phyloP scores from a whole-genome alignment of 1,140 invertebrate genomes.

The Sminthurinus signatus region DNA sequence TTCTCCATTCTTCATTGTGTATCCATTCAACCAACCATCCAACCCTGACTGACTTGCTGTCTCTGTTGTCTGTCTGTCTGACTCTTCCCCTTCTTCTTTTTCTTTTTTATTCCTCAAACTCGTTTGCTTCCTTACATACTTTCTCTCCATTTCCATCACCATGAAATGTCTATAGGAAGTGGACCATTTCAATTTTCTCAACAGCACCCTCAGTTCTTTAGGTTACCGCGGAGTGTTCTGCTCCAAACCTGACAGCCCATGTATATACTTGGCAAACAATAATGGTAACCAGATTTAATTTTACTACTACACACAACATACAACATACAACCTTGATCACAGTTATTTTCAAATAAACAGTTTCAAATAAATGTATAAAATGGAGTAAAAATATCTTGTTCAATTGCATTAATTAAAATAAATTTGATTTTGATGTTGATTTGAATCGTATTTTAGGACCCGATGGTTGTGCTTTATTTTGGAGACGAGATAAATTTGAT shows the following conservation, averaged over 20 bases:
- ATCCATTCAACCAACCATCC: too few relatives aligned
- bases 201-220: constrained; percentile 54
- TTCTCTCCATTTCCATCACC: constrained; percentile 8
- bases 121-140: background rate
- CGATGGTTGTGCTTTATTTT: constrained; percentile 75
- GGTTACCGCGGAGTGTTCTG: constrained; percentile 66
- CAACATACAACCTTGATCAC: too few relatives aligned
- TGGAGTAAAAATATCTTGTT: too few relatives aligned
- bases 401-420: too few relatives aligned
- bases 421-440: too few relatives aligned
- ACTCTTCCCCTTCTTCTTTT: background rate
- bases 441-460: constrained; percentile 51
- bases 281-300: too few relatives aligned
- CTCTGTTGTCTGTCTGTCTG: background rate
- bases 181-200: constrained; percentile 66
- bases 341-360: too few relatives aligned
- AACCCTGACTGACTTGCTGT: too few relatives aligned
- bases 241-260: constrained; percentile 72
- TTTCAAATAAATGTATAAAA: too few relatives aligned
- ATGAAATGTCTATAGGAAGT: constrained; percentile 55
- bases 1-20: too few relatives aligned
- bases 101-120: background rate
- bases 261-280: constrained; percentile 61
- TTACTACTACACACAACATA: too few relatives aligned
- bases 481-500: constrained; percentile 56